Evolutionary conservation across 1,140 invertebrate species (phyloP), one percentile per base, ranked within the genome.

Genomic region (Littorina saxatilis): DNA sequence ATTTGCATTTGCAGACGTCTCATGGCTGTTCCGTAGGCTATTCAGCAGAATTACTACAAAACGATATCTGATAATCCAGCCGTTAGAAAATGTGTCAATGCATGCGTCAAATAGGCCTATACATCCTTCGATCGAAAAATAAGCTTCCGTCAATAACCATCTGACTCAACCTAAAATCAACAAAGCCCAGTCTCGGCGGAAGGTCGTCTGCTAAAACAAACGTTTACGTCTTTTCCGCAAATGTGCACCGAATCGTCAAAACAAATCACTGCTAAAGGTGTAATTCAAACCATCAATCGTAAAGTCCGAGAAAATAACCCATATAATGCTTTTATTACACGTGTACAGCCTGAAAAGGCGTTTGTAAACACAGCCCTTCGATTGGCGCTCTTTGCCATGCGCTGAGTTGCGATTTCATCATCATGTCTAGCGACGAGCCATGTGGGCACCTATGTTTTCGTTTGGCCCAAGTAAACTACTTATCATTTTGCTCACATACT

Each of bases 351-450:
- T 39, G n/a, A 1, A 43, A n/a, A 43, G n/a, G n/a, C 5, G 13
- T 72, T n/a, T 23, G 17, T 37, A 73, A 73, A 43, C 39, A 37
- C 40, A 43, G 37, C 35, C n/a, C n/a, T n/a, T 15, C n/a, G 23
- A 43, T 43, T 43, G 39, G n/a, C 32, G 29, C 15, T 23, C 37
- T n/a, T n/a, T 39, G n/a, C 17, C 29, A 23, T 43, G 23, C n/a
- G 17, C 70, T 17, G 70, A 68, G 66, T 17, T 23, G 58, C 58
- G 58, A 73, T 73, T 73, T 73, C 70, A 73, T 73, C 70, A 73
- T 73, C 70, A 73, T n/a, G 29, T 3, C 1, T 27, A 35, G 3
- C 35, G 15, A 72, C 0, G 20, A 39, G n/a, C 70, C 37, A 73
- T 40, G 70, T 73, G n/a, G n/a, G 40, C 23, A 23, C 17, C 13